Evolutionary conservation across 2,797 vertebrate species (phyloP), one percentile per base, ranked within the genome.

Genomic region (Passerculus sandwichensis): DNA sequence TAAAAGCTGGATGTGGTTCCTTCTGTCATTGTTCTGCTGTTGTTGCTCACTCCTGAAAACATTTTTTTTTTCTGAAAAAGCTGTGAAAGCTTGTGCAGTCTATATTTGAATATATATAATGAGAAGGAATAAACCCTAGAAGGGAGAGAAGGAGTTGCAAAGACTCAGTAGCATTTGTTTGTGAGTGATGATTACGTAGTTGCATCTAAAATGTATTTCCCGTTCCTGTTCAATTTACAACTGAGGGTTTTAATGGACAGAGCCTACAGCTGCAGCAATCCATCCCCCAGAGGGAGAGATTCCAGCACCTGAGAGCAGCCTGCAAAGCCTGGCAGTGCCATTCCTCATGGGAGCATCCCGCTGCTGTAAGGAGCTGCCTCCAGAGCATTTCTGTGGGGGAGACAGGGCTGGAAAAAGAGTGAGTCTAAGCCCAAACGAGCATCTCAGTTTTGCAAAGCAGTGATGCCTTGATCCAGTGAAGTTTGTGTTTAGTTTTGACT

Each of bases 141-240:
- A 80, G 50, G 59, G 71, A 73, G 75, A 72, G 71, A 73, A 25
- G 22, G 79, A 59, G 59, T 45, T 62, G 77, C 65, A 79, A 60
- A 93, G 47, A 44, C 73, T 89, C 38, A 26, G 53, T 42, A 23
- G 82, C 51, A 11, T 59, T 88, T 0, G 0, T 69, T 62, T 89
- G 45, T 74, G 83, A 91, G 79, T 47, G 77, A 89, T 89, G 69
- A 91, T 94, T 72, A 70, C 81, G 79, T 34, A 71, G 89, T 36
- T 86, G 71, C 88, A 85, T 88, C 89, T 83, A 45, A 94, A 94
- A 94, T 84, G 32, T 34, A 40, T 88, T 94, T 86, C 67, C 83
- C 88, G 82, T 79, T 80, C 67, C 85, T 71, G 15, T 79, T 76
- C 89, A 93, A 94, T 95, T 94, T 96, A 84, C 87, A 81, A 8